These are phyloP conservation scores for Ommatoiulus sabulosus DNA, from an alignment of 2,888 invertebrate genomes.

Conservation along the genomic window DNA sequence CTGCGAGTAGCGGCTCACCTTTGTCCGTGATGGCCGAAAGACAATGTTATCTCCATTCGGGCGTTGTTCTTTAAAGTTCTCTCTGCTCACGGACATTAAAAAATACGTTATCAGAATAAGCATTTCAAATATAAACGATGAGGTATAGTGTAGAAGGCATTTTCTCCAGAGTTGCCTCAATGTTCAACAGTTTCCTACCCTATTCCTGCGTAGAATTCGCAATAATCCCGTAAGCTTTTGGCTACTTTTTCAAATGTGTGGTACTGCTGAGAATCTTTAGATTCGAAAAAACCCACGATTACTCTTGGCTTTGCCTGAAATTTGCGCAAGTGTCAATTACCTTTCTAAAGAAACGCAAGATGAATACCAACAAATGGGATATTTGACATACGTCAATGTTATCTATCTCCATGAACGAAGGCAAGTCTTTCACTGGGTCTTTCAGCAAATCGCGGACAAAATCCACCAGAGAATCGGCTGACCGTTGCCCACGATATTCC, in stretches of 20 bases:
- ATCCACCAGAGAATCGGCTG: constrained; percentile 88
- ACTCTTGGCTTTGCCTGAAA: constrained; percentile 75
- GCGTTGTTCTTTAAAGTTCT: constrained; percentile 66
- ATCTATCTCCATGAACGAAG: constrained; percentile 78
- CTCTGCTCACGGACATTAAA: not conserved
- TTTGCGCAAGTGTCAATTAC: not conserved
- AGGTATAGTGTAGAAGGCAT: no score
- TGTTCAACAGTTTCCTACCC: constrained; percentile 70
- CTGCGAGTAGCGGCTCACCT: not conserved
- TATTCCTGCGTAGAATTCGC: constrained; percentile 91
- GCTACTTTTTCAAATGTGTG: constrained; percentile 84
- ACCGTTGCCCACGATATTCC: constrained; percentile 90
- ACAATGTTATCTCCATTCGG: constrained; percentile 86
- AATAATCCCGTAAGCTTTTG: constrained; percentile 92
- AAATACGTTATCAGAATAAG: no score
- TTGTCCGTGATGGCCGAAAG: constrained; percentile 75
- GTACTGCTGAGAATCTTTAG: constrained; percentile 83
- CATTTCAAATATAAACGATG: no score
- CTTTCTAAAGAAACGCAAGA: not conserved
- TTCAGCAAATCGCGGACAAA: constrained; percentile 91
- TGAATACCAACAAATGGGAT: not conserved
- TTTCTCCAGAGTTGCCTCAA: no score
- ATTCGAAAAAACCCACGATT: constrained; percentile 91
- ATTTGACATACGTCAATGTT: constrained; percentile 74
- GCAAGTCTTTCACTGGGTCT: constrained; percentile 85